phyloP scores from a whole-genome alignment of 2,888 invertebrate genomes.

The Lepidochitona cinerea region DNA sequence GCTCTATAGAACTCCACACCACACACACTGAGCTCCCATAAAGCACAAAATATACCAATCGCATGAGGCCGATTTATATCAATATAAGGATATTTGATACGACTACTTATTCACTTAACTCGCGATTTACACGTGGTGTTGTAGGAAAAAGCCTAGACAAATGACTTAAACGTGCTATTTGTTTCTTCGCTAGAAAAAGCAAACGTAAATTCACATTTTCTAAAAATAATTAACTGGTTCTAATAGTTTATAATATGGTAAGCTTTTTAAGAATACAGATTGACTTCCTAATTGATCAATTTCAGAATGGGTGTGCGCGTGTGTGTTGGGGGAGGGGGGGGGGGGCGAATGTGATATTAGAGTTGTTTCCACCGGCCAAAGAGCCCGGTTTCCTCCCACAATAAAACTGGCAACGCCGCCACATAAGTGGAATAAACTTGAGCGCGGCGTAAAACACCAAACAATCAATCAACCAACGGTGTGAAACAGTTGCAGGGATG shows the following conservation, averaged over 20 bases:
- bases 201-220: neutral
- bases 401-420: too few species aligned
- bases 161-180: neutral
- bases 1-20: too few species aligned
- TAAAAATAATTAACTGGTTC: neutral
- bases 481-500: too few species aligned
- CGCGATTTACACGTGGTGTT: neutral
- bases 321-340: neutral
- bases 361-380: neutral
- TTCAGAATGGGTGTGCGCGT: neutral
- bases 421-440: too few species aligned
- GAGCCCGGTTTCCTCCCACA: too few species aligned
- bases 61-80: neutral
- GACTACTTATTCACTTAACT: neutral
- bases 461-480: too few species aligned
- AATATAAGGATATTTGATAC: neutral
- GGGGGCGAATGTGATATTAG: neutral
- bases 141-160: neutral
- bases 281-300: too few species aligned
- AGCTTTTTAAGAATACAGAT: neutral
- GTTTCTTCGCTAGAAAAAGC: neutral
- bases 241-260: neutral
- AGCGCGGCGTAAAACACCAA: too few species aligned
- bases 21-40: too few species aligned
- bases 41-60: neutral